Evolutionary conservation across 64 coral and sea anemone species (phyloP).

Genomic region (Hydrozoanthus tunicans): DNA sequence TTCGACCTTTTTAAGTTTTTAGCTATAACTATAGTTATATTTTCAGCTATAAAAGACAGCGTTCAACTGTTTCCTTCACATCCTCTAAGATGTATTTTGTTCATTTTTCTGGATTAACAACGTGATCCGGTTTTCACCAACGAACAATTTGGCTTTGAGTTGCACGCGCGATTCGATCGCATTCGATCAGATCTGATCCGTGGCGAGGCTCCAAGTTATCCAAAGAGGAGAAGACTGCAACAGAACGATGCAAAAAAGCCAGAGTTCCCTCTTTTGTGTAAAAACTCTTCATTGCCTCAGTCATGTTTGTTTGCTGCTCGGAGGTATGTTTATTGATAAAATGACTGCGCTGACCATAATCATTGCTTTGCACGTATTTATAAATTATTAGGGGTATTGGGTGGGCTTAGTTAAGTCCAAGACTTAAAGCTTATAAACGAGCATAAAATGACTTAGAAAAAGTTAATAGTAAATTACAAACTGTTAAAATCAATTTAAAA

Average conservation of each 20-base stretch:
- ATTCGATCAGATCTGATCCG: background rate
- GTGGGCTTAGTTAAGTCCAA: no score
- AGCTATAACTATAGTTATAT: constrained; percentile 19
- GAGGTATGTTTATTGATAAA: no score
- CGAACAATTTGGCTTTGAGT: background rate
- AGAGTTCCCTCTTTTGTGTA: constrained; percentile 71
- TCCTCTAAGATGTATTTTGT: constrained; percentile 91
- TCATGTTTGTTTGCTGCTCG: constrained; percentile 46
- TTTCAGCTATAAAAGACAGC: background rate
- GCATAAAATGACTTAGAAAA: no score
- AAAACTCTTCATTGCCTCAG: constrained; percentile 45
- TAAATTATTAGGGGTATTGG: no score
- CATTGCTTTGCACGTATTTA: no score
- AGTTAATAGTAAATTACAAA: no score
- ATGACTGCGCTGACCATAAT: no score
- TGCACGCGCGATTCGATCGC: background rate
- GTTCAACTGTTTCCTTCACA: constrained; percentile 52
- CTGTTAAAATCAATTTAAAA: no score
- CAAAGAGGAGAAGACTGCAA: constrained; percentile 78
- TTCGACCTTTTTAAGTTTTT: background rate
- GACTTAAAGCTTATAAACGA: no score
- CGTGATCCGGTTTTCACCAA: constrained; percentile 73
- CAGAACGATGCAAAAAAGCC: constrained; percentile 73
- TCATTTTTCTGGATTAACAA: constrained; percentile 91
- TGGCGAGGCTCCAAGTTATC: constrained; percentile 75